These are phyloP conservation scores for Lepus oiostolus DNA, from an alignment of 2,797 vertebrate species.

Conservation along the genomic window DNA sequence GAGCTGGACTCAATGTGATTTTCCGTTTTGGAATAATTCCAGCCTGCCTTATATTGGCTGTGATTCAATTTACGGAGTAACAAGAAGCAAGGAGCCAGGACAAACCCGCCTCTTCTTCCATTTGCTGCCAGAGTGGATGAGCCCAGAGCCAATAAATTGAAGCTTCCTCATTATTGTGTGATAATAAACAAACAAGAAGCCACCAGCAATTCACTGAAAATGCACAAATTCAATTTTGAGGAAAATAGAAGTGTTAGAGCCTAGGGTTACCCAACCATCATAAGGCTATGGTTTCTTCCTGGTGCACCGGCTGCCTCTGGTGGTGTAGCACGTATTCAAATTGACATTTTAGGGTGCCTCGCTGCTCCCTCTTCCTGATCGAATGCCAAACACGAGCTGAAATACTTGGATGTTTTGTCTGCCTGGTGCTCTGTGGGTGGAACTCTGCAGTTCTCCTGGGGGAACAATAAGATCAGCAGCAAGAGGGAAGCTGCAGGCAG, in stretches of 20 bases:
- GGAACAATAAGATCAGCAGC: not conserved
- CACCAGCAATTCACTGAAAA: conserved; percentile 31
- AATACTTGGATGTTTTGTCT: conserved; percentile 65
- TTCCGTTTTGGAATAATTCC: conserved; percentile 33
- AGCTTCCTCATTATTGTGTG: not conserved
- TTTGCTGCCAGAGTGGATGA: not conserved
- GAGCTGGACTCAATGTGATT: not conserved
- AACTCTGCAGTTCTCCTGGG: not conserved
- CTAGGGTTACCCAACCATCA: not conserved
- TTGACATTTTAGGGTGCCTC: conserved; percentile 41
- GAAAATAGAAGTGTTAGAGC: not conserved
- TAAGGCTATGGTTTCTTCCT: not conserved
- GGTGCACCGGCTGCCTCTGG: not conserved
- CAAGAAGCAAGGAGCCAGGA: not conserved
- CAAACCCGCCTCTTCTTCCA: not conserved
- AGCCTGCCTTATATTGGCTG: not conserved
- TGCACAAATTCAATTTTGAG: not conserved
- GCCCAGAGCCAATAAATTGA: not conserved
- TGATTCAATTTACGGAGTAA: not conserved
- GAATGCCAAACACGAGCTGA: conserved; percentile 55
- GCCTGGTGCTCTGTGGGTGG: conserved; percentile 45
- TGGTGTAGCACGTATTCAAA: not conserved
- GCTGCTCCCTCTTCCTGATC: not conserved
- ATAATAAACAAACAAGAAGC: conserved; percentile 35
- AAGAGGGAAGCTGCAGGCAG: not conserved